Evolutionary conservation across 2,113 vertebrate genomes (phyloP), one percentile per base, ranked within the genome.

Genomic region (Spea multiplicata): DNA sequence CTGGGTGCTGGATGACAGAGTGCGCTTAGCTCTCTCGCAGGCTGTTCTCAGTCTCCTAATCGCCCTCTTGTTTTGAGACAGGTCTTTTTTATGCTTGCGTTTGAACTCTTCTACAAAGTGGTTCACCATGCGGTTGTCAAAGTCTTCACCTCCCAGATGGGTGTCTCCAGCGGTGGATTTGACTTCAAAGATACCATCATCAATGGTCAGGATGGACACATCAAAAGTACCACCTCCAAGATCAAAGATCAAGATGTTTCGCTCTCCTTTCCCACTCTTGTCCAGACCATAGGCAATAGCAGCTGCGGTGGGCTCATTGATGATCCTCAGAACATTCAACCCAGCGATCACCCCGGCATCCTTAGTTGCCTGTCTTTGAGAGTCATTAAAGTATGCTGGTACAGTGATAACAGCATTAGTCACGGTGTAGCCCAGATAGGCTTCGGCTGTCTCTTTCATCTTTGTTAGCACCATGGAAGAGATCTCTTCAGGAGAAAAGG

Each of bases 331-430:
- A 67, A 83, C 74, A 14, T 83, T 83, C 30, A 83, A 70, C 3
- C 82, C 82, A 55, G 74, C 82, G 30, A 83, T 83, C 8, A 94
- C 94, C 6, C 95, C 94, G 0, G 95, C 95, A 0, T 98, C 96
- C 73, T 96, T 96, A 77, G 95, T 98, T 66, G 95, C 96, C 86
- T 98, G 95, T 75, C 96, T 93, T 86, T 98, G 78, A 6, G 81
- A 83, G 44, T 83, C 81, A 48, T 96, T 98, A 85, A 98, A 97
- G 82, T 98, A 97, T 0, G 96, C 96, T 0, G 95, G 95, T 14
- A 97, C 96, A 0, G 95, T 97, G 57, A 83, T 65, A 8, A 83
- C 82, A 45, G 74, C 82, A 10, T 81, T 83, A 59, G 73, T 76
- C 5, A 83, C 74, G 0, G 9, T 50, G 55, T 76, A 44, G n/a